phyloP scores from a whole-genome alignment of 2,113 vertebrate genomes.

The Indicator indicator region DNA sequence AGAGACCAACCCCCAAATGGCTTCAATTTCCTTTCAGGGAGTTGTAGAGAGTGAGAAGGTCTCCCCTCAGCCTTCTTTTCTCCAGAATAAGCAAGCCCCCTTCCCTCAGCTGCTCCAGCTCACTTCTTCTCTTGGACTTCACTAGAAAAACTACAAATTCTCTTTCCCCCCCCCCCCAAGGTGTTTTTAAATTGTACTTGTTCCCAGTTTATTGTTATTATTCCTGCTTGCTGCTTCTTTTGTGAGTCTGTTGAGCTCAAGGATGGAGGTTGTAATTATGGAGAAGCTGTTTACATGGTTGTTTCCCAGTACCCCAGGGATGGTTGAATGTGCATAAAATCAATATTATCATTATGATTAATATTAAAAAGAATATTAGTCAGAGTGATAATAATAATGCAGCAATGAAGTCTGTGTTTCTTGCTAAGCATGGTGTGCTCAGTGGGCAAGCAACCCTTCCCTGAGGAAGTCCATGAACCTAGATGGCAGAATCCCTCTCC shows the following conservation, averaged over 20 bases:
- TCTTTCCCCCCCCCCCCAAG: not conserved
- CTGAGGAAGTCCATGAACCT: not conserved
- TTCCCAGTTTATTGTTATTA: conserved; percentile 29
- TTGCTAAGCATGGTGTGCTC: not conserved
- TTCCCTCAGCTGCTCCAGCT: not conserved
- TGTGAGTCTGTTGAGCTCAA: not conserved
- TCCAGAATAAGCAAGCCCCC: no score
- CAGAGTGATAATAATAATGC: not conserved
- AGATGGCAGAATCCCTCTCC: not conserved
- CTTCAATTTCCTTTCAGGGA: no score
- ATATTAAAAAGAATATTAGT: conserved; percentile 4
- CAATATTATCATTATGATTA: not conserved
- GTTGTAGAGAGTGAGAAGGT: no score
- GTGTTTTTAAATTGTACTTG: conserved; percentile 21
- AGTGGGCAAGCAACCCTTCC: not conserved
- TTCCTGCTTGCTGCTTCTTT: conserved; percentile 27
- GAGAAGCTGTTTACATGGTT: conserved; percentile 7
- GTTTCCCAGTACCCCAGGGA: not conserved
- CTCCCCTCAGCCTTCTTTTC: no score
- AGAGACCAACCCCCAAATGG: no score
- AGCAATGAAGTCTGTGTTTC: not conserved
- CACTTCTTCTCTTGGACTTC: not conserved
- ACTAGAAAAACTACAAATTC: not conserved
- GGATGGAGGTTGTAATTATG: not conserved
- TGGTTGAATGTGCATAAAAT: not conserved